Evolutionary conservation across 2,888 invertebrate genomes (phyloP), one percentile per base, ranked within the genome.

Genomic region (Agonopterix arenella): DNA sequence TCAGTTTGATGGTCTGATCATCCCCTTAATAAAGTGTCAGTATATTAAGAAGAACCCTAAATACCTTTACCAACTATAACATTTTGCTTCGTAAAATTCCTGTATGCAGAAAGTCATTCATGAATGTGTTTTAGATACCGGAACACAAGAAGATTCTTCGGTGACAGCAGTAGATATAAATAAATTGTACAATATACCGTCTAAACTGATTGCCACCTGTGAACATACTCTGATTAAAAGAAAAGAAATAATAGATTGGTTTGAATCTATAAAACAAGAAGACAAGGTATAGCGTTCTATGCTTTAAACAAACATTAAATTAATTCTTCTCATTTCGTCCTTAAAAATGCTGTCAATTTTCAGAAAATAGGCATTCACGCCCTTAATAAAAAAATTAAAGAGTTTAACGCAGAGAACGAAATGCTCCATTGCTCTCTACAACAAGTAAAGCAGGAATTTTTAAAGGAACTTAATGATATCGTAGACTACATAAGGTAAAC

Each of bases 161-260:
- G 11, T 40, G 50, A n/a, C n/a, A n/a, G n/a, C 58, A 9, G 55
- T 83, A 7, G 78, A 84, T 44, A 56, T 80, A 36, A 71, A 70
- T 41, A 80, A 71, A 58, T 53, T 88, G 36, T 74, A 75, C 48
- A 68, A 72, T 44, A 73, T 83, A 61, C 84, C 84, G 8, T 58
- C 62, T 1, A 82, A 80, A 54, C 58, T 89, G 49, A 62, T 84
- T 4, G 60, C 66, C 1, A 77, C 76, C 8, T 88, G 85, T 54
- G 81, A 88, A 57, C 68, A 80, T 50, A 76, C 79, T 2, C 56
- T 88, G 36, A 11, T 44, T 3, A 81, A 81, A 57, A 74, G 82
- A 56, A 76, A 77, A 58, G 81, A 83, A 54, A 71, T 89, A 8
- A 82, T 86, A 28, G 68, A 80, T 47, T 84, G 82, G 81, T 76